phyloP scores from a whole-genome alignment of 2,888 invertebrate species.

The Drosophila kuntzei region DNA sequence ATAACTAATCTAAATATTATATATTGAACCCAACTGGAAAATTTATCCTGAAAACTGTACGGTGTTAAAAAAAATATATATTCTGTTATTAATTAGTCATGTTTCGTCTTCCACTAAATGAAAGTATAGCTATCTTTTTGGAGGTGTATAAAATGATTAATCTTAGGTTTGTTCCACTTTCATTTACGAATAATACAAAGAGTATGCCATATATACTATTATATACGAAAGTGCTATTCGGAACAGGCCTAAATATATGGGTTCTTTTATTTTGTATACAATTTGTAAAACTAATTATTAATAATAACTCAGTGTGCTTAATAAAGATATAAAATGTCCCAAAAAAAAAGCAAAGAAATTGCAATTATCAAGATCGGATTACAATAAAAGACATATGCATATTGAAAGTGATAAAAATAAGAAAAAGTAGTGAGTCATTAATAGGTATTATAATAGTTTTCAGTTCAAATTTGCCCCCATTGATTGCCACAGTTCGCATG shows the following conservation, averaged over 20 bases:
- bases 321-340: not conserved
- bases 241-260: not conserved
- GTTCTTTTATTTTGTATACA: not conserved
- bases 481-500: constrained; percentile 33
- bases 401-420: constrained; percentile 1
- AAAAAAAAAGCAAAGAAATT: not conserved
- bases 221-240: not conserved
- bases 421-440: not conserved
- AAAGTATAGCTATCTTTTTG: constrained; percentile 5
- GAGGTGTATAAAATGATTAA: not conserved
- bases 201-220: constrained; percentile 6
- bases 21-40: not conserved
- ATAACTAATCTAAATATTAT: not conserved
- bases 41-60: not conserved
- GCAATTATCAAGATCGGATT: not conserved
- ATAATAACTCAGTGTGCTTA: not conserved
- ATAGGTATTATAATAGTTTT: constrained; percentile 4
- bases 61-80: not conserved
- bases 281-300: constrained; percentile 1
- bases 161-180: not conserved
- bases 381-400: not conserved
- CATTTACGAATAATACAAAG: not conserved
- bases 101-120: constrained; percentile 1
- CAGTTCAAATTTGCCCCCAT: not conserved
- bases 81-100: not conserved